phyloP scores from a whole-genome alignment of 2,113 vertebrate genomes.

The Aptenodytes forsteri region DNA sequence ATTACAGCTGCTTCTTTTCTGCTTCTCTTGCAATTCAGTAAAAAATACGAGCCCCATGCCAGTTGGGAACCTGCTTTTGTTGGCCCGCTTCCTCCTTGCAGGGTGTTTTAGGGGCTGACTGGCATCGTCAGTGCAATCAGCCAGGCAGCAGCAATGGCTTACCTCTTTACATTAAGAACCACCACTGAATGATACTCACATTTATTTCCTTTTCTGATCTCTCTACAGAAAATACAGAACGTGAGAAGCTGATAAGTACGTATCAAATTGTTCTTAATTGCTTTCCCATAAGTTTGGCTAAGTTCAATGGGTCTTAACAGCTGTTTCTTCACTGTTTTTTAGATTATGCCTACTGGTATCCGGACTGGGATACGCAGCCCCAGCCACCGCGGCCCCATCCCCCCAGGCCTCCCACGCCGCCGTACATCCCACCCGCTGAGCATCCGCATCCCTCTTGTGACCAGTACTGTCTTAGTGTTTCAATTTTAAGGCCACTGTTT shows the following conservation, averaged over 20 bases:
- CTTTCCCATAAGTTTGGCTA: neutral
- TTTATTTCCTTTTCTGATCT: slow-evolving; percentile 34
- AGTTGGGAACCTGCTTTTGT: neutral
- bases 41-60: neutral
- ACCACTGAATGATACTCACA: neutral
- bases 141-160: neutral
- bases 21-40: neutral
- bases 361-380: slow-evolving; percentile 49
- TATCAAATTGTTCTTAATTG: neutral
- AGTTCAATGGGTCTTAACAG: neutral
- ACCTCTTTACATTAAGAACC: neutral
- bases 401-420: accelerated
- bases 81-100: neutral
- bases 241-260: slow-evolving; percentile 73
- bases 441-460: neutral
- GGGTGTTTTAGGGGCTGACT: neutral
- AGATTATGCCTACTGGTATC: slow-evolving; percentile 65
- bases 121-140: neutral
- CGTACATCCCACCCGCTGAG: neutral
- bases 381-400: neutral
- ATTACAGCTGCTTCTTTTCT: neutral
- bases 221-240: slow-evolving; percentile 67
- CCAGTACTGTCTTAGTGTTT: slow-evolving; percentile 4
- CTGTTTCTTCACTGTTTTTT: neutral
- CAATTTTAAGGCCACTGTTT: slow-evolving; percentile 58